These are phyloP conservation scores for Phasia obesa DNA, from an alignment of 2,888 invertebrate genomes.

Conservation along the genomic window DNA sequence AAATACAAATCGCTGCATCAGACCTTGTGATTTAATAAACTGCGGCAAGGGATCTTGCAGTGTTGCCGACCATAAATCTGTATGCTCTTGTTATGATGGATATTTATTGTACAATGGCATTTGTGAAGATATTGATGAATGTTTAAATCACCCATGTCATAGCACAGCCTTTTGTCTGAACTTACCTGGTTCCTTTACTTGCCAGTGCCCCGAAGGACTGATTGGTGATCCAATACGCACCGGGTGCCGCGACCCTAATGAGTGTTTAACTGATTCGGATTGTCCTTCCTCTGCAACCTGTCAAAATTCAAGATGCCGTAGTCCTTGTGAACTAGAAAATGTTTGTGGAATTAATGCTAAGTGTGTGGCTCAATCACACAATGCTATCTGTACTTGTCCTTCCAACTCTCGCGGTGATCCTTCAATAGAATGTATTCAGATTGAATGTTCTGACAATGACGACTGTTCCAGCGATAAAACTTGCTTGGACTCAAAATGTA, in stretches of 20 bases:
- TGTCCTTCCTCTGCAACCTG: conserved; percentile 91
- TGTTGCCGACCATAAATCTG: conserved; percentile 87
- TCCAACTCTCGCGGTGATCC: conserved; percentile 90
- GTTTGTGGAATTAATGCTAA: conserved; percentile 90
- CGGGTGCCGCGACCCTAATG: conserved; percentile 92
- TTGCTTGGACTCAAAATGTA: conserved; percentile 91
- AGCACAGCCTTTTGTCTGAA: conserved; percentile 90
- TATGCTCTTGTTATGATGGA: conserved; percentile 90
- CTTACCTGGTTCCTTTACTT: conserved; percentile 89
- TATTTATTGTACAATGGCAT: conserved; percentile 86
- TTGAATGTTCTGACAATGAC: conserved; percentile 90
- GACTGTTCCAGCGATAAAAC: conserved; percentile 89
- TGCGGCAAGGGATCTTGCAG: conserved; percentile 92
- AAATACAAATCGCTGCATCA: conserved; percentile 90
- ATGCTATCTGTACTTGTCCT: conserved; percentile 89
- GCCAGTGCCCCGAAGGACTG: conserved; percentile 90
- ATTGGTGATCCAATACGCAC: conserved; percentile 88
- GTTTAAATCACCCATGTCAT: conserved; percentile 90
- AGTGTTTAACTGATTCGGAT: conserved; percentile 90
- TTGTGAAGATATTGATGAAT: conserved; percentile 93
- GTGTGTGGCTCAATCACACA: conserved; percentile 88
- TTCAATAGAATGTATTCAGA: conserved; percentile 86
- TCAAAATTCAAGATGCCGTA: conserved; percentile 88
- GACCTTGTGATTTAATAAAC: conserved; percentile 90
- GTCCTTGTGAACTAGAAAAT: conserved; percentile 87